phyloP scores from a whole-genome alignment of 2,113 vertebrate species.

The Lepus europaeus region DNA sequence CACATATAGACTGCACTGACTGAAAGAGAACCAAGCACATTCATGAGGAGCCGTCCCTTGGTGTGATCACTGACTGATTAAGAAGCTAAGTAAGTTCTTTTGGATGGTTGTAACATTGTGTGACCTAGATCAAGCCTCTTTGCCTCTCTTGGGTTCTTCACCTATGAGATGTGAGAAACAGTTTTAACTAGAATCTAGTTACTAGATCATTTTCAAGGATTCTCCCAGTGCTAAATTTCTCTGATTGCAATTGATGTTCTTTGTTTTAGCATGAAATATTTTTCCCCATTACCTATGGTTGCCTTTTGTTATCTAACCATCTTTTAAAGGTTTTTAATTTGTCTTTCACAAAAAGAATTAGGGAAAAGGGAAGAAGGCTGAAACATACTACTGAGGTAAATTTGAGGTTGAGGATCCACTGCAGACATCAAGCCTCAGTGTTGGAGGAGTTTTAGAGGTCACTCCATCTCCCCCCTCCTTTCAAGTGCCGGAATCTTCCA shows the following conservation, averaged over 20 bases:
- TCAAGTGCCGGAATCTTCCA: not conserved
- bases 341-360: not conserved
- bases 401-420: not conserved
- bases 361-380: not conserved
- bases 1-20: not conserved
- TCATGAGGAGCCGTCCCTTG: not conserved
- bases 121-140: not conserved
- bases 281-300: not conserved
- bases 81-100: not conserved
- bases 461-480: not conserved
- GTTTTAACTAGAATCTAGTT: not conserved
- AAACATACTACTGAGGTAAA: not conserved
- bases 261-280: constrained; percentile 37
- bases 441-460: not conserved
- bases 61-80: not conserved
- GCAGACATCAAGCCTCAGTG: not conserved
- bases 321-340: not conserved
- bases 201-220: not conserved
- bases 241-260: not conserved
- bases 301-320: not conserved
- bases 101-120: not conserved
- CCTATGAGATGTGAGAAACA: constrained; percentile 2
- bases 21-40: not conserved
- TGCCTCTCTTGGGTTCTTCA: not conserved
- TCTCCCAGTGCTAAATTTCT: not conserved